phyloP scores from a whole-genome alignment of 35 echinoderm and acorn worm genomes.

The Lytechinus pictus region DNA sequence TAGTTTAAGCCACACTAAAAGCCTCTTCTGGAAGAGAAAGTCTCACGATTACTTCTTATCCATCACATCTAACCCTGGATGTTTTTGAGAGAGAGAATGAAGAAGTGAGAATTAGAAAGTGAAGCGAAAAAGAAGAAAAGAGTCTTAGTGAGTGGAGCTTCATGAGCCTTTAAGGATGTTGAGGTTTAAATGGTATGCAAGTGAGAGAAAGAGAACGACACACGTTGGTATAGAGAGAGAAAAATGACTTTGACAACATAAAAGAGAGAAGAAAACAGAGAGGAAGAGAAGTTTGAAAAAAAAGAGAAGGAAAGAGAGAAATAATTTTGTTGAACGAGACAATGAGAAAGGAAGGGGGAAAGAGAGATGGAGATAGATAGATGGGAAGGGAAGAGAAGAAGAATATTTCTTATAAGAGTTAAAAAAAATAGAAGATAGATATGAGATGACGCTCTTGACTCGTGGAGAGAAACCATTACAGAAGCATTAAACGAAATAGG shows the following conservation, averaged over 20 bases:
- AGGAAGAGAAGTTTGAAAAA: background rate
- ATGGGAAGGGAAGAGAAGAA: background rate
- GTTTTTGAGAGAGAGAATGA: too few species aligned
- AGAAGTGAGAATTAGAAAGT: background rate
- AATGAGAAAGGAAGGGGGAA: background rate
- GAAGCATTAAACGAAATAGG: too few species aligned
- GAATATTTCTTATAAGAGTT: background rate
- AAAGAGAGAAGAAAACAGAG: background rate
- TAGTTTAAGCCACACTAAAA: background rate
- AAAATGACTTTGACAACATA: background rate
- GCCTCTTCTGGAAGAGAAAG: background rate
- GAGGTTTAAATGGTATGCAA: too few species aligned
- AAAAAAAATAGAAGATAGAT: background rate
- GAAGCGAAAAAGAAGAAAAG: too few species aligned
- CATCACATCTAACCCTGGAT: background rate
- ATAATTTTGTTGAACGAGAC: too few species aligned
- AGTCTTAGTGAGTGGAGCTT: too few species aligned
- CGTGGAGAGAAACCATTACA: background rate
- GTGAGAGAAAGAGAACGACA: too few species aligned
- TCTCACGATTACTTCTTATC: too few species aligned
- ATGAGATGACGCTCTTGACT: too few species aligned
- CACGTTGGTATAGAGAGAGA: too few species aligned
- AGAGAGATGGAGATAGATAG: background rate
- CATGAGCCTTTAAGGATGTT: too few species aligned
- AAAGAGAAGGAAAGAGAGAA: too few species aligned